Conservation (phyloP, 1,140 invertebrate genomes). For the Psix sp. region DNA sequence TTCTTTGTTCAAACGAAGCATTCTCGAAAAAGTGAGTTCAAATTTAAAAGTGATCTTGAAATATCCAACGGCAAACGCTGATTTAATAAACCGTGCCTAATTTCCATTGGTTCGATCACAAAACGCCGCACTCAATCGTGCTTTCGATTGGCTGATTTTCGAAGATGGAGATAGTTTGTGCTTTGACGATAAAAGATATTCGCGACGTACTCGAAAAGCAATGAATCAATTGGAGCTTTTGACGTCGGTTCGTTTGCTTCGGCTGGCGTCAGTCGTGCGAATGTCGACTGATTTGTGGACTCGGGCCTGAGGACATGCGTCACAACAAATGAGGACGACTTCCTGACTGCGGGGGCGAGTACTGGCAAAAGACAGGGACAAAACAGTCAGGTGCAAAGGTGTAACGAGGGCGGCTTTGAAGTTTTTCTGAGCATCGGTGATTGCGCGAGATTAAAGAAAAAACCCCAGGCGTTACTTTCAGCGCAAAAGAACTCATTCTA, state of each 20-base stretch:
- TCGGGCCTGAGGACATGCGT: neutral
- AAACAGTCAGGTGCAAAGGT: conserved; percentile 52
- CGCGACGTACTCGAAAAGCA: too few relatives aligned
- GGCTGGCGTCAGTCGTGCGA: conserved; percentile 46
- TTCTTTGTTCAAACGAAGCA: too few relatives aligned
- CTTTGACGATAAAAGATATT: conserved; percentile 2
- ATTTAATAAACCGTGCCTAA: too few relatives aligned
- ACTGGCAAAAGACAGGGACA: conserved; percentile 11
- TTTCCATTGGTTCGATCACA: too few relatives aligned
- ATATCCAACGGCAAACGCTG: too few relatives aligned
- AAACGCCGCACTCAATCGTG: too few relatives aligned
- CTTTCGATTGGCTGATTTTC: too few relatives aligned
- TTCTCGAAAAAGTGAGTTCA: too few relatives aligned
- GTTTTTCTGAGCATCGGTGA: conserved; percentile 56
- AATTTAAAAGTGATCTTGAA: too few relatives aligned
- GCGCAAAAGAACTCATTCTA: conserved; percentile 57
- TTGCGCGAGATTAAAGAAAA: conserved; percentile 60
- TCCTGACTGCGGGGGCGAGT: conserved; percentile 11
- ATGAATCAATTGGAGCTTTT: conserved; percentile 44
- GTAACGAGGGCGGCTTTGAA: conserved; percentile 59
- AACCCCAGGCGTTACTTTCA: conserved; percentile 52
- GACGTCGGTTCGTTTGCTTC: conserved; percentile 44
- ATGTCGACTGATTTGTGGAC: conserved; percentile 38
- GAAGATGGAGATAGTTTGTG: too few relatives aligned
- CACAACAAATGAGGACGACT: conserved; percentile 27